Conservation (phyloP, 2,113 vertebrate species). For the Odocoileus virginianus region DNA sequence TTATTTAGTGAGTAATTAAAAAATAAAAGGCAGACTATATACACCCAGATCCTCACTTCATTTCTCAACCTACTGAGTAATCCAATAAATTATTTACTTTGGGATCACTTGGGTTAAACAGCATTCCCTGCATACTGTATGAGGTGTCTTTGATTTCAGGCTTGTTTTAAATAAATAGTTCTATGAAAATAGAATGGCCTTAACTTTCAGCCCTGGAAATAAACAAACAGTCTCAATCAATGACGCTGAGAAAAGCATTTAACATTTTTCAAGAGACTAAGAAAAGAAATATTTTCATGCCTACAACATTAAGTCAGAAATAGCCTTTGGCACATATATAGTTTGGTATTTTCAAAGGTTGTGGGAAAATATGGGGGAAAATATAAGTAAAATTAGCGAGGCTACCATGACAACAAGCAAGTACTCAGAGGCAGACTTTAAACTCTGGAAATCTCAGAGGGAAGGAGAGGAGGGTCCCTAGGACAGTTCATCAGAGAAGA, state of each 20-base stretch:
- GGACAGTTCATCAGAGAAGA: conserved; percentile 53
- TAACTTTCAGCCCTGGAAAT: conserved; percentile 69
- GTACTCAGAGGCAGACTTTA: conserved; percentile 31
- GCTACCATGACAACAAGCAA: conserved; percentile 69
- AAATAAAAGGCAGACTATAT: conserved; percentile 59
- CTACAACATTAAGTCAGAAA: conserved; percentile 72
- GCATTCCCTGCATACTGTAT: conserved; percentile 62
- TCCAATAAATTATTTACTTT: conserved; percentile 73
- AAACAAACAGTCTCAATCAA: conserved; percentile 75
- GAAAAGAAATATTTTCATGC: conserved; percentile 74
- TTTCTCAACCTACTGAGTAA: conserved; percentile 61
- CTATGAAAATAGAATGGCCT: conserved; percentile 73
- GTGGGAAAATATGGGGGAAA: conserved; percentile 71
- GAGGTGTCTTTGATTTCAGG: conserved; percentile 67
- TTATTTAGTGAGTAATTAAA: conserved; percentile 65
- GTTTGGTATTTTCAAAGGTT: conserved; percentile 72
- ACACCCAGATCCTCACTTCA: conserved; percentile 60
- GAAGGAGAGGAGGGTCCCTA: conserved; percentile 6
- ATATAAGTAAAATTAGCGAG: conserved; percentile 68
- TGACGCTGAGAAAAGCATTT: conserved; percentile 67
- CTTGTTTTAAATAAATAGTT: conserved; percentile 75
- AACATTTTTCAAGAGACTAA: conserved; percentile 73
- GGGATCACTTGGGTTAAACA: conserved; percentile 64
- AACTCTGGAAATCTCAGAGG: conserved; percentile 36
- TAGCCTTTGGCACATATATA: conserved; percentile 71